These are phyloP conservation scores for Crossaster papposus DNA, from an alignment of 53 echinoderm and acorn worm species.

Conservation along the genomic window DNA sequence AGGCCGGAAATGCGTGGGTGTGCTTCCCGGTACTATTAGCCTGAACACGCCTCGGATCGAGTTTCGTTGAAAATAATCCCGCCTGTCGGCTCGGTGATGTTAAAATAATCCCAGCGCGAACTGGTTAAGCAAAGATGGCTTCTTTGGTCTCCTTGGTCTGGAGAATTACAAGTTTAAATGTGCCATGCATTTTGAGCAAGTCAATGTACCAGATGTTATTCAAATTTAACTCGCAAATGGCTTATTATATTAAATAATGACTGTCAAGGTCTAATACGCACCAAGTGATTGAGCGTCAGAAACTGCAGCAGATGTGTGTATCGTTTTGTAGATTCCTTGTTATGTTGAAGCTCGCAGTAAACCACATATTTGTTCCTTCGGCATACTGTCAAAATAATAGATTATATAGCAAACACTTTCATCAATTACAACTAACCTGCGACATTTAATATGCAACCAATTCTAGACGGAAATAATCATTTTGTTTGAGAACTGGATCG, in stretches of 20 bases:
- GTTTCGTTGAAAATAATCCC: no score
- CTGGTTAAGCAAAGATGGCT: no score
- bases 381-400: constrained; percentile 24
- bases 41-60: no score
- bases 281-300: constrained; percentile 15
- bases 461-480: no score
- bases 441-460: no score
- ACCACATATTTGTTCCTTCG: constrained; percentile 58
- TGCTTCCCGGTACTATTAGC: no score
- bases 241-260: background rate
- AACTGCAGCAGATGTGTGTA: constrained; percentile 36
- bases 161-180: no score
- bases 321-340: constrained; percentile 21
- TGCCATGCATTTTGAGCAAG: background rate
- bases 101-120: no score
- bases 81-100: no score
- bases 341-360: constrained; percentile 43
- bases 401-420: background rate
- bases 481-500: no score
- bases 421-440: background rate
- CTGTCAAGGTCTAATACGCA: background rate
- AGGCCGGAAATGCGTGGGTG: no score
- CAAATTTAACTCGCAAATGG: background rate
- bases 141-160: no score
- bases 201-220: background rate